These are phyloP conservation scores for Sebastes elongatus DNA, from an alignment of 2,797 vertebrate species.

Conservation along the genomic window DNA sequence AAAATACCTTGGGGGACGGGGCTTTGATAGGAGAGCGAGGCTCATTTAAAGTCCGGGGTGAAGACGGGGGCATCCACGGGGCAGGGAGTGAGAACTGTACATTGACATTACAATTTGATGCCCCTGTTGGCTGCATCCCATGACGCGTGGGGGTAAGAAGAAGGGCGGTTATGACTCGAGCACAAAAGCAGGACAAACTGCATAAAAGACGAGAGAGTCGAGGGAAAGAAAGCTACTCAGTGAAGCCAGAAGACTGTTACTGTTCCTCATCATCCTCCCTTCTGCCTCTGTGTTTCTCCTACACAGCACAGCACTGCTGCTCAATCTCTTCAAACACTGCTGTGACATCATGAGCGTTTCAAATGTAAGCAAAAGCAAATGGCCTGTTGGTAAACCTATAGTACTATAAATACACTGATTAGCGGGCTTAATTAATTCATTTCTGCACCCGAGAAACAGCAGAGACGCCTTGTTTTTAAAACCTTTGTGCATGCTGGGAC, in stretches of 20 bases:
- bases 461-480: conserved; percentile 13
- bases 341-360: conserved; percentile 15
- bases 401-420: conserved; percentile 40
- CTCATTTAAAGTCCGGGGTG: conserved; percentile 56
- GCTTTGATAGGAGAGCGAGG: conserved; percentile 44
- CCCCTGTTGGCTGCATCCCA: conserved; percentile 41
- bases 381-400: conserved; percentile 7
- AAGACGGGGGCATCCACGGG: conserved; percentile 59
- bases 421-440: conserved; percentile 15
- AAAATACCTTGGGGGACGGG: conserved; percentile 38
- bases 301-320: background rate
- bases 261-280: conserved; percentile 36
- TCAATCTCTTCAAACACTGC: conserved; percentile 11
- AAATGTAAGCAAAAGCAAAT: conserved; percentile 21
- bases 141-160: conserved; percentile 24
- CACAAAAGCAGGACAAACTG: conserved; percentile 45
- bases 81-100: conserved; percentile 53
- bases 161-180: conserved; percentile 20
- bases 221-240: conserved; percentile 34
- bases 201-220: conserved; percentile 44
- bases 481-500: conserved; percentile 12
- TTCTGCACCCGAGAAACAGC: conserved; percentile 16
- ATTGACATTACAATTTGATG: conserved; percentile 44
- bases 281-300: conserved; percentile 10
- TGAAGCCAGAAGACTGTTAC: conserved; percentile 34